phyloP scores from a whole-genome alignment of 2,797 vertebrate species.

The Serranus cabrilla region DNA sequence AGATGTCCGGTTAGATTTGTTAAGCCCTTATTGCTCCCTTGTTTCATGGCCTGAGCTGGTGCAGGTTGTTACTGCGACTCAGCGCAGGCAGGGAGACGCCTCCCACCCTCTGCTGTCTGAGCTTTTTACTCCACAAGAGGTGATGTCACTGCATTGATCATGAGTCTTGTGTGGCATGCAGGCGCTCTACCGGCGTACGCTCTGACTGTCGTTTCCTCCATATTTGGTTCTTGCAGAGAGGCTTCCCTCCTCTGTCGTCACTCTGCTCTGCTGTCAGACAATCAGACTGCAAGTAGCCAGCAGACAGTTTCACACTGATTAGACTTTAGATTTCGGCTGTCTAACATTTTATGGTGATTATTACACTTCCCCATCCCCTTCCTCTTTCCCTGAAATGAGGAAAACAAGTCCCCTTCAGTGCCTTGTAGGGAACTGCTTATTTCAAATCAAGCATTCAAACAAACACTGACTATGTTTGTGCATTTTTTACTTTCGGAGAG shows the following conservation, averaged over 20 bases:
- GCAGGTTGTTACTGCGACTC: not conserved
- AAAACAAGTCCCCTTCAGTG: not conserved
- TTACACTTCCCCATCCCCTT: not conserved
- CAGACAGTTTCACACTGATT: constrained; percentile 6
- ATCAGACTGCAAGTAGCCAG: not conserved
- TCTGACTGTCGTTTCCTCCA: constrained; percentile 66
- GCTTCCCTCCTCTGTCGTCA: constrained; percentile 52
- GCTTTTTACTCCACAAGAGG: constrained; percentile 40
- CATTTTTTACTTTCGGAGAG: not conserved
- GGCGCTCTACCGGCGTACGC: not conserved
- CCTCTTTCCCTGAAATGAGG: not conserved
- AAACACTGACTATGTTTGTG: not conserved
- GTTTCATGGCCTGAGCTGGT: constrained; percentile 5
- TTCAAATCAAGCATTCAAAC: not conserved
- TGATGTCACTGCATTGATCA: constrained; percentile 61
- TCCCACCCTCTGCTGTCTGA: constrained; percentile 26
- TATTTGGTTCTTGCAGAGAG: constrained; percentile 74
- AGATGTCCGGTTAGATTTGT: not conserved
- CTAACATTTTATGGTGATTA: not conserved
- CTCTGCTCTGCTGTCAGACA: constrained; percentile 11
- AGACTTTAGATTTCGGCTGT: not conserved
- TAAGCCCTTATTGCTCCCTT: not conserved
- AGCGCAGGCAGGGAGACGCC: not conserved
- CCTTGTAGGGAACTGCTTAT: not conserved
- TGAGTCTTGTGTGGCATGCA: constrained; percentile 14